Base-by-base conservation (phyloP, 2,797 vertebrate species). In the Rhyacichthys aspro region DNA sequence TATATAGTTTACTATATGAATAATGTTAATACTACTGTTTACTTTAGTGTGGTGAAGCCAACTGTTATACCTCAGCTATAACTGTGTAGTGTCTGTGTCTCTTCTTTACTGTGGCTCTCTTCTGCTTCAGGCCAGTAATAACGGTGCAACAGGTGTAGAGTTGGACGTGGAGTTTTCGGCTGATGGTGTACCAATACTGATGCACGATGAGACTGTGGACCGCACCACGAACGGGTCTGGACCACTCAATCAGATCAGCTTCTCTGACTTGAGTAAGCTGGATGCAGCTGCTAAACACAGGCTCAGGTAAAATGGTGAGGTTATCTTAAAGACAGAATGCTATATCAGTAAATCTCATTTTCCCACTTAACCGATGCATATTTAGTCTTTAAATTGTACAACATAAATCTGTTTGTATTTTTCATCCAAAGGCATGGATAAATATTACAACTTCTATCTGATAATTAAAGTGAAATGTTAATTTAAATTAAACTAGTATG, bases 161-260 rank as follows among this genome's bases (percentile, higher is more conserved):
- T 15, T 99, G 86, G 97, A 98, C 80, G 59, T 98, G 62, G 96
- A 95, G 81, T 98, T 98, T 71, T 95, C 95, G 0, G 90, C 93
- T 6, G 97, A 99, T 0, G 94, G 95, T 0, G 55, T 98, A 59
- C 94, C 97, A 9, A 88, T 99, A 61, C 86, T 99, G 37, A 98
- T 99, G 96, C 97, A 99, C 0, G 97, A 99, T 17, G 93, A 92
- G 1, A 97, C 95, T 0, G 94, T 98, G 0, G 95, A 98, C 17
- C 92, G 96, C 61, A 99, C 93, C 76, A 99, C 96, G 0, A 93
- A 96, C 16, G 96, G 95, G 12, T 92, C 90, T 1, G 98, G 96
- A 19, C 90, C 83, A 0, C 73, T 99, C 66, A 72, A 54, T 77
- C 91, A 94, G 59, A 72, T 96, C 80, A 94, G 64, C 7, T 93